Percentiles rank a stretch among this genome's conserved stretches.
Conservation (phyloP, 2,888 invertebrate species). For the Diachrysia chrysitis region DNA sequence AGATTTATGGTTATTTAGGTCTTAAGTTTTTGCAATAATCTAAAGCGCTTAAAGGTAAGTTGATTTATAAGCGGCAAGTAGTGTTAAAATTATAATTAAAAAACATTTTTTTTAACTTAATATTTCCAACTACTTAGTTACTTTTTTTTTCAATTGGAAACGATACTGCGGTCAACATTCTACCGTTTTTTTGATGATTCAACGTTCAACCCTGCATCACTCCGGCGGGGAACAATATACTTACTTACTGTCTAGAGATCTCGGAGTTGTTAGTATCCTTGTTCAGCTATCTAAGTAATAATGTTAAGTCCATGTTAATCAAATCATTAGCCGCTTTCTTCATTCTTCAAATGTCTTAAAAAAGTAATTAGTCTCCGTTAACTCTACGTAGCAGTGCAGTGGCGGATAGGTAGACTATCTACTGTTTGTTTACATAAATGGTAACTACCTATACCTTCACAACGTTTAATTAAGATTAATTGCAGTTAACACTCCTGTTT, state of each 20-base stretch:
- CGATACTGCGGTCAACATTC: too few species aligned
- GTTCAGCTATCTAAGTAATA: background rate
- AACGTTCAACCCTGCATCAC: too few species aligned
- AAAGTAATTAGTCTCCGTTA: conserved; percentile 34
- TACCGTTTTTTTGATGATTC: too few species aligned
- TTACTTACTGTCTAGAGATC: background rate
- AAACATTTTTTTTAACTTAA: too few species aligned
- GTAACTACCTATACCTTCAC: conserved; percentile 18
- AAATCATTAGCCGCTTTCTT: conserved; percentile 33
- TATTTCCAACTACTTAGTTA: too few species aligned
- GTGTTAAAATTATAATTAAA: too few species aligned
- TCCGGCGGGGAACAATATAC: too few species aligned
- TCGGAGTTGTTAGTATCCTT: background rate
- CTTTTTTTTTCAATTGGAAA: too few species aligned
- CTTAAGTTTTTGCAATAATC: too few species aligned
- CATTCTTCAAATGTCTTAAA: conserved; percentile 16
- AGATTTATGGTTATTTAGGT: too few species aligned
- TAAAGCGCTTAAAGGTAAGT: too few species aligned
- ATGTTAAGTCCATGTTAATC: conserved; percentile 28
- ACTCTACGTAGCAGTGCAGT: conserved; percentile 33
- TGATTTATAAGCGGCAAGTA: too few species aligned
- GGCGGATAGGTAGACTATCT: conserved; percentile 20
- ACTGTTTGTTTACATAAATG: conserved; percentile 35
- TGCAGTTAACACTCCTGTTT: conserved; percentile 22
- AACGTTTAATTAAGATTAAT: conserved; percentile 23